Evolutionary conservation across 2,113 vertebrate species (phyloP), one percentile per base, ranked within the genome.

Genomic region (Hyaena hyaena): DNA sequence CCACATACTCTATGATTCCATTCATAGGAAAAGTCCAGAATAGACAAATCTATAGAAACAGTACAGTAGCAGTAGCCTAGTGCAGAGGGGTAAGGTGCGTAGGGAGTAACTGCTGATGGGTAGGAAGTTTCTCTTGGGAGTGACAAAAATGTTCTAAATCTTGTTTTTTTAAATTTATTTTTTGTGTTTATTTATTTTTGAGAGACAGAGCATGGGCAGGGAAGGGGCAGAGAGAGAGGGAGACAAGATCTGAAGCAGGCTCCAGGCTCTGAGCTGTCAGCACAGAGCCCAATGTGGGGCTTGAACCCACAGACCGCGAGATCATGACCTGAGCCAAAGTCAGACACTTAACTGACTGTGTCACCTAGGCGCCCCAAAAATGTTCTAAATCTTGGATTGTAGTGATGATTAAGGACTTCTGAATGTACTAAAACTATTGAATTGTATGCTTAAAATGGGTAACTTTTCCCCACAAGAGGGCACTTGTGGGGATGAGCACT

Each of bases 61-160:
- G 58, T 39, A 84, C 3, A 90, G 26, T 21, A 87, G 19, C 16
- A 14, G 21, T 21, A 84, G 45, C 33, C 48, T 63, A 69, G 48
- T 31, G 39, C 58, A 76, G 48, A 68, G 28, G 8, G 28, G n/a
- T n/a, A 15, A 33, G 15, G 66, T 15, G 61, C 16, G 23, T 35
- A 23, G 12, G 43, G 28, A 84, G 31, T 35, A 63, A 80, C 50
- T 88, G 53, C 31, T 63, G 68, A 80, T 61, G 55, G 71, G 43
- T 48, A 28, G 16, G 21, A 31, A 4, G 9, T 76, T 80, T 90
- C 48, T 86, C 74, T 85, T 9, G 3, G 17, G 35, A 69, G 24
- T 77, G 65, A 87, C 48, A 28, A 95, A 85, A 68, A 71, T 85
- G 14, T 85, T 87, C 74, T 71, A 93, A 81, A 79, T 89, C 39